A percentile compares a stretch with the other conserved stretches of the same genome.
Evolutionary conservation across 2,888 invertebrate species (phyloP).

Genomic region (Eustalomyia histrio): DNA sequence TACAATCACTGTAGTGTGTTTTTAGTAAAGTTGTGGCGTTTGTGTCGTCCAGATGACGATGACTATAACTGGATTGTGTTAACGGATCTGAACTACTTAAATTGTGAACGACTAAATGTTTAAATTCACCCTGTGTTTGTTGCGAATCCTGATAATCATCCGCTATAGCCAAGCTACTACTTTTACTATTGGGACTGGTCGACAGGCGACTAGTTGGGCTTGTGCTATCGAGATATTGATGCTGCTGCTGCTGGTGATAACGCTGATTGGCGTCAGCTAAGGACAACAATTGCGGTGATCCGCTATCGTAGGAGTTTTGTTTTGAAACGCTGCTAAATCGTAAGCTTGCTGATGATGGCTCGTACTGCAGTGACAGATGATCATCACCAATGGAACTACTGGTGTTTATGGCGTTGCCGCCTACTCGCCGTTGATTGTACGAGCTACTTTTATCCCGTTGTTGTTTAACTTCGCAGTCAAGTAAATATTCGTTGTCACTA

Average conservation of each 20-base stretch:
- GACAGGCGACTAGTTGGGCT: conserved; percentile 68
- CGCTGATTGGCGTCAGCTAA: conserved; percentile 61
- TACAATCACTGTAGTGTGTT: conserved; percentile 78
- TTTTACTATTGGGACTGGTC: conserved; percentile 61
- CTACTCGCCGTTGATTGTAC: conserved; percentile 44
- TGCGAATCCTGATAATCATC: conserved; percentile 62
- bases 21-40: conserved; percentile 70
- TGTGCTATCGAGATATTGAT: conserved; percentile 68
- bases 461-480: conserved; percentile 50
- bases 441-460: conserved; percentile 15
- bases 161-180: conserved; percentile 63
- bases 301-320: conserved; percentile 76
- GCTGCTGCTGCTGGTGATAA: conserved; percentile 59
- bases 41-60: conserved; percentile 49
- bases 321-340: conserved; percentile 74
- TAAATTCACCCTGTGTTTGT: conserved; percentile 61
- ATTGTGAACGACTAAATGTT: conserved; percentile 71
- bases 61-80: conserved; percentile 68
- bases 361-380: conserved; percentile 68
- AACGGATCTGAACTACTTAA: conserved; percentile 74
- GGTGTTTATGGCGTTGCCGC: conserved; percentile 57
- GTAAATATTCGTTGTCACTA: conserved; percentile 60
- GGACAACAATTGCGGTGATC: conserved; percentile 63
- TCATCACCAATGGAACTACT: conserved; percentile 70
- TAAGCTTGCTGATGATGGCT: conserved; percentile 68